A percentile compares a stretch with the other conserved stretches of the same genome.
These are phyloP conservation scores for Catocala sponsa DNA, from an alignment of 2,888 invertebrate genomes.

Conservation along the genomic window DNA sequence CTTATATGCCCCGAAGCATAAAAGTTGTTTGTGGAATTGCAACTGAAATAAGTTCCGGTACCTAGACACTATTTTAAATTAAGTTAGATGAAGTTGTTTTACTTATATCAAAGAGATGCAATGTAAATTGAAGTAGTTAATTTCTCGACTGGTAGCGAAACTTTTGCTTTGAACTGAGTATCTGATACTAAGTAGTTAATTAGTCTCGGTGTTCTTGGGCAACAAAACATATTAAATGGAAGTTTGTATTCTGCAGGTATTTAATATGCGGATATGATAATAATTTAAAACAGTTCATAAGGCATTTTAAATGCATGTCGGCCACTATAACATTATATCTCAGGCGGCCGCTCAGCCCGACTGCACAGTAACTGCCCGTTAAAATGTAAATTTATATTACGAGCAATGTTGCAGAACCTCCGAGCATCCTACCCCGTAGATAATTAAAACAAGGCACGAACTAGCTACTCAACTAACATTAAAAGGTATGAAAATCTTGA, in stretches of 20 bases:
- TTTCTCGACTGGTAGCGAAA: slow-evolving; percentile 16
- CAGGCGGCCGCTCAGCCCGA: slow-evolving; percentile 50
- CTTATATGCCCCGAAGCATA: slow-evolving; percentile 26
- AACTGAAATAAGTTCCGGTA: slow-evolving; percentile 35
- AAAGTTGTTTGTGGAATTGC: slow-evolving; percentile 32
- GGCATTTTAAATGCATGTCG: slow-evolving; percentile 71
- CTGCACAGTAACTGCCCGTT: slow-evolving; percentile 66
- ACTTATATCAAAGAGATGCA: slow-evolving; percentile 33
- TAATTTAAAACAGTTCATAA: slow-evolving; percentile 62
- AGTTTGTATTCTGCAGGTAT: slow-evolving; percentile 35
- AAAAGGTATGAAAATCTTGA: slow-evolving; percentile 29
- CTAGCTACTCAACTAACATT: slow-evolving; percentile 35
- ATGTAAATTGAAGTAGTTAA: slow-evolving; percentile 27
- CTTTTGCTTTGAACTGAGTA: slow-evolving; percentile 23
- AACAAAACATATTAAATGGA: background rate
- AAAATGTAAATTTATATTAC: slow-evolving; percentile 69
- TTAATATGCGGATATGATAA: slow-evolving; percentile 48
- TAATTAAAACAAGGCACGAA: slow-evolving; percentile 58
- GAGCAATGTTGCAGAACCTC: slow-evolving; percentile 54
- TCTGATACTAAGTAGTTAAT: too few species aligned
- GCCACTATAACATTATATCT: slow-evolving; percentile 59
- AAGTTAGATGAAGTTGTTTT: slow-evolving; percentile 32
- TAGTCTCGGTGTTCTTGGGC: too few species aligned
- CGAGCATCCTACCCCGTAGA: slow-evolving; percentile 38
- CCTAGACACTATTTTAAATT: slow-evolving; percentile 33